phyloP scores from a whole-genome alignment of 2,113 vertebrate genomes.

The Sander vitreus region DNA sequence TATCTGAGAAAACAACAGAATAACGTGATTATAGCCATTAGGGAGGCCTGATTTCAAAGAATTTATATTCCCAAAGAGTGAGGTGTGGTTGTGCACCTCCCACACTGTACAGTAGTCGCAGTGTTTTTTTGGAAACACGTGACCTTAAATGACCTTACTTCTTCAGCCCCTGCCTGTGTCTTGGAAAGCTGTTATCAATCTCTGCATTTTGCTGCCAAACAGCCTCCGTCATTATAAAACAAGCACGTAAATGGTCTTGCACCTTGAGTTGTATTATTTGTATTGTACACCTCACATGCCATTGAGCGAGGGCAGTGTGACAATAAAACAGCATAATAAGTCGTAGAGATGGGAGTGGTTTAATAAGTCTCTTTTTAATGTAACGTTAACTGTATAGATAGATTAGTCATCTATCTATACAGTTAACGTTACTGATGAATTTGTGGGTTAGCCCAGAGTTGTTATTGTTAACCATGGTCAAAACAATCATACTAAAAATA shows the following conservation, averaged over 20 bases:
- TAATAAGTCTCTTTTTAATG: background rate
- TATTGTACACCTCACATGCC: background rate
- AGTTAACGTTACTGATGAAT: background rate
- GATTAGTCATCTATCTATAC: too few species aligned
- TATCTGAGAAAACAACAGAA: conserved; percentile 9
- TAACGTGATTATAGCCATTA: background rate
- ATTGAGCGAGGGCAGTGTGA: background rate
- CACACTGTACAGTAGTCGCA: background rate
- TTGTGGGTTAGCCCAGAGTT: too few species aligned
- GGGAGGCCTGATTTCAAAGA: background rate
- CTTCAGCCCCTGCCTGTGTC: background rate
- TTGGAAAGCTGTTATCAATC: conserved; percentile 42
- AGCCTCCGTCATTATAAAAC: background rate
- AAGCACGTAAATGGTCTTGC: background rate
- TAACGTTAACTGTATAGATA: too few species aligned
- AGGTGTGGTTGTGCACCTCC: background rate
- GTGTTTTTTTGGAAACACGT: background rate
- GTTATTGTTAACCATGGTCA: too few species aligned
- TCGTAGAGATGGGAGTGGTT: background rate
- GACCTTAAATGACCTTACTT: conserved; percentile 27
- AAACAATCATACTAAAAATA: too few species aligned
- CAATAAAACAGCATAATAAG: background rate
- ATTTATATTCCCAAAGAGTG: background rate
- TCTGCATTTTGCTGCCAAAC: background rate
- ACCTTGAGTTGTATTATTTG: conserved; percentile 12